Percentiles rank a stretch among this genome's conserved stretches.
Conservation (phyloP, 2,797 vertebrate species). For the Coendou prehensilis region DNA sequence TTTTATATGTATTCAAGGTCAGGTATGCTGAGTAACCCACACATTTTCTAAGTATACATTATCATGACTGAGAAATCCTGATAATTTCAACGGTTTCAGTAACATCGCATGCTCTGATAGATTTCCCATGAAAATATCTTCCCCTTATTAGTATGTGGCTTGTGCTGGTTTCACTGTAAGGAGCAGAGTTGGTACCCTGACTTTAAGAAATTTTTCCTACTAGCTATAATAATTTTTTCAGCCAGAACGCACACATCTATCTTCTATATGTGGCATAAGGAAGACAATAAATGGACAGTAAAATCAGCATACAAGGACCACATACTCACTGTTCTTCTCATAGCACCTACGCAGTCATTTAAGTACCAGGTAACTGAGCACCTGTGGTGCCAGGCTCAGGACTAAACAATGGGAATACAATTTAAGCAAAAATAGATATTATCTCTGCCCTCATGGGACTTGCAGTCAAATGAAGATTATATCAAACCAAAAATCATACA, state of each 20-base stretch:
- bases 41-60: not conserved
- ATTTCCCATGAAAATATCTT: constrained; percentile 4
- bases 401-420: not conserved
- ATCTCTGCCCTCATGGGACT: not conserved
- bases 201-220: not conserved
- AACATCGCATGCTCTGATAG: not conserved
- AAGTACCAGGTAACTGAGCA: not conserved
- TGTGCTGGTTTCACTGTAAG: not conserved
- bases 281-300: not conserved
- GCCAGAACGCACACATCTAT: not conserved
- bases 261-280: not conserved
- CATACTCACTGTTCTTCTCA: not conserved
- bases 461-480: not conserved
- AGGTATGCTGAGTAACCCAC: not conserved
- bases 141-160: not conserved
- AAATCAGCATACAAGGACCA: not conserved
- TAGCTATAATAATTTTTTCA: not conserved
- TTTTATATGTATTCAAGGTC: not conserved
- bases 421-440: not conserved
- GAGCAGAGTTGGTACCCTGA: not conserved
- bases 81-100: constrained; percentile 3
- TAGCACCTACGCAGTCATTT: not conserved
- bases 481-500: not conserved
- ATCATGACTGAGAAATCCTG: constrained; percentile 1
- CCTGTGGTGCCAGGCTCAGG: not conserved